Percentiles rank a stretch among this genome's conserved stretches.
Conservation (phyloP, 2,888 invertebrate species). For the Thumatha senex region DNA sequence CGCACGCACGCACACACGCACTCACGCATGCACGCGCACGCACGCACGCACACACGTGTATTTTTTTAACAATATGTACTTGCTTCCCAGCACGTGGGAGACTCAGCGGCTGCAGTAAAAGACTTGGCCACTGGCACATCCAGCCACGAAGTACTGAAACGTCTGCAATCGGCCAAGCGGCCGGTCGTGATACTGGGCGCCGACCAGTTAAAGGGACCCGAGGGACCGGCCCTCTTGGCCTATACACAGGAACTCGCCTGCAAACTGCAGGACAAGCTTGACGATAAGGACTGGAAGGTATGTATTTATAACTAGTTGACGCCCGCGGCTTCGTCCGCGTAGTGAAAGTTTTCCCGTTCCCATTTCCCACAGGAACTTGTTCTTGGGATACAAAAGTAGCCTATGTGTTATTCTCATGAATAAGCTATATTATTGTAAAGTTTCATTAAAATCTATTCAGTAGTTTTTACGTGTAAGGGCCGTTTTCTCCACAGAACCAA, state of each 20-base stretch:
- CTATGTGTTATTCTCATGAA: neutral
- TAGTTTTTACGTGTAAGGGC: too few species aligned
- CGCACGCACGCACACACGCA: too few species aligned
- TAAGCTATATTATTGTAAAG: too few species aligned
- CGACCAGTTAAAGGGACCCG: conserved; percentile 89
- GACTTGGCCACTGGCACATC: conserved; percentile 90
- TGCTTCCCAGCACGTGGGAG: conserved; percentile 89
- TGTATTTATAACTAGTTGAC: too few species aligned
- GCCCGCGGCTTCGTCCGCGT: too few species aligned
- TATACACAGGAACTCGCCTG: conserved; percentile 89
- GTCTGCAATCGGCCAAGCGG: conserved; percentile 89
- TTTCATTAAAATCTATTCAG: too few species aligned
- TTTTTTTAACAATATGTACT: too few species aligned
- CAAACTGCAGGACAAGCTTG: conserved; percentile 78
- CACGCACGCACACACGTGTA: too few species aligned
- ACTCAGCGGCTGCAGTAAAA: conserved; percentile 88
- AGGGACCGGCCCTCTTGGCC: conserved; percentile 90
- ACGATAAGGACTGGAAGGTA: conserved; percentile 82
- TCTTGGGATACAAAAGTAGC: neutral
- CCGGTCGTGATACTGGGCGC: conserved; percentile 97
- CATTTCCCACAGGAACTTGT: too few species aligned
- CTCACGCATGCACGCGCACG: too few species aligned
- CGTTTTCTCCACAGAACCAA: too few species aligned
- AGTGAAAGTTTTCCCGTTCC: too few species aligned
- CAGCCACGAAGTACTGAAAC: conserved; percentile 73